phyloP scores from a whole-genome alignment of 2,888 invertebrate species.

The Tenodera sinensis region DNA sequence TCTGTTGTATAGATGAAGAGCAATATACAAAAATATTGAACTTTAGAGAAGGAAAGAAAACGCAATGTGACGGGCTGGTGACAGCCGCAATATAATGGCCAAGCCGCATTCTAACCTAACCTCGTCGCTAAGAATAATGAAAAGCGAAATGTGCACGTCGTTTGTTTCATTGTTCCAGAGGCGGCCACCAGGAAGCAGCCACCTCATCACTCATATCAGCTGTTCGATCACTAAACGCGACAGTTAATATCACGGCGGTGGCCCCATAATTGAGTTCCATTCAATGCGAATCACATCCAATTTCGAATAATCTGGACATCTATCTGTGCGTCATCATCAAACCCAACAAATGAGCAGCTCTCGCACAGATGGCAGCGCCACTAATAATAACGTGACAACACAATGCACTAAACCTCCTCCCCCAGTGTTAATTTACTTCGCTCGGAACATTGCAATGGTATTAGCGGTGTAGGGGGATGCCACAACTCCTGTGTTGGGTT shows the following conservation, averaged over 20 bases:
- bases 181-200: background rate
- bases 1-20: no score
- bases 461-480: background rate
- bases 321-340: background rate
- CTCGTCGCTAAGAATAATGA: background rate
- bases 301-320: constrained; percentile 6
- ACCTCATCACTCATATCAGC: constrained; percentile 1
- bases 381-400: constrained; percentile 15
- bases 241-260: constrained; percentile 2
- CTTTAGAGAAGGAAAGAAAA: background rate
- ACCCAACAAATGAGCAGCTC: background rate
- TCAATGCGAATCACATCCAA: constrained; percentile 15
- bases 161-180: background rate
- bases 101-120: background rate
- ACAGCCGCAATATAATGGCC: background rate
- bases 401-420: constrained; percentile 13
- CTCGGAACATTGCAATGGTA: constrained; percentile 1
- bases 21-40: background rate
- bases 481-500: background rate
- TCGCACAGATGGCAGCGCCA: constrained; percentile 12
- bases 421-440: constrained; percentile 8
- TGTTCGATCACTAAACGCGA: background rate
- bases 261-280: constrained; percentile 9
- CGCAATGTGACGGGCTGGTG: background rate
- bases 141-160: background rate